These are phyloP conservation scores for Parapristionchus giblindavisi DNA, from an alignment of 2,888 invertebrate species.

Conservation along the genomic window DNA sequence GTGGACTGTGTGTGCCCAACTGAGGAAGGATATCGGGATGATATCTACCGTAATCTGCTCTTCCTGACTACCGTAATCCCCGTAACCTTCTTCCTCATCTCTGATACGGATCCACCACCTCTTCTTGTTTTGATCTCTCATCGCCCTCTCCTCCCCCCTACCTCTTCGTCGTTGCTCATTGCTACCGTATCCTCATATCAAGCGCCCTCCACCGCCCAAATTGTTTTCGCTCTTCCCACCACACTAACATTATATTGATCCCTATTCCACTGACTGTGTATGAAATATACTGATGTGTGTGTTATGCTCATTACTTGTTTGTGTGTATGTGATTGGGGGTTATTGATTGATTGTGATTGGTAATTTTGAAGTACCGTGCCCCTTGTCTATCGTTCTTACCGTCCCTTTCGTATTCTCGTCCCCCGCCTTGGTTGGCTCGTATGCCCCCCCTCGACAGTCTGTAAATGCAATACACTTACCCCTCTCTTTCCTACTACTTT, in stretches of 20 bases:
- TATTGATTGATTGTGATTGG: slow-evolving; percentile 1
- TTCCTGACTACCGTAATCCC: neutral
- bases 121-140: too few relatives aligned
- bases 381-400: neutral
- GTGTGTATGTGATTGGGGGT: slow-evolving; percentile 6
- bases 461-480: slow-evolving; percentile 15
- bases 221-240: neutral
- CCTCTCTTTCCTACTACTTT: neutral
- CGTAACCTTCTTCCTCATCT: neutral
- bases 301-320: neutral
- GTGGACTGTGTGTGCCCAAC: slow-evolving; percentile 16
- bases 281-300: slow-evolving; percentile 34
- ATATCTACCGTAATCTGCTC: neutral
- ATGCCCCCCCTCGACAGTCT: neutral
- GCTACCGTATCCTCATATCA: neutral
- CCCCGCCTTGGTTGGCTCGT: too few relatives aligned
- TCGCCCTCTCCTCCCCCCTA: neutral
- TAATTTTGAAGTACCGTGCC: neutral
- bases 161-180: neutral
- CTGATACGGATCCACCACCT: neutral
- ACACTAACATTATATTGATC: neutral
- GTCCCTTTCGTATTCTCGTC: neutral
- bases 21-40: neutral
- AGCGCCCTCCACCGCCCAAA: neutral
- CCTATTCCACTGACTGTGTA: slow-evolving; percentile 24